Evolutionary conservation across 2,888 invertebrate species (phyloP), one percentile per base, ranked within the genome.

Genomic region (Lycia hirtaria): DNA sequence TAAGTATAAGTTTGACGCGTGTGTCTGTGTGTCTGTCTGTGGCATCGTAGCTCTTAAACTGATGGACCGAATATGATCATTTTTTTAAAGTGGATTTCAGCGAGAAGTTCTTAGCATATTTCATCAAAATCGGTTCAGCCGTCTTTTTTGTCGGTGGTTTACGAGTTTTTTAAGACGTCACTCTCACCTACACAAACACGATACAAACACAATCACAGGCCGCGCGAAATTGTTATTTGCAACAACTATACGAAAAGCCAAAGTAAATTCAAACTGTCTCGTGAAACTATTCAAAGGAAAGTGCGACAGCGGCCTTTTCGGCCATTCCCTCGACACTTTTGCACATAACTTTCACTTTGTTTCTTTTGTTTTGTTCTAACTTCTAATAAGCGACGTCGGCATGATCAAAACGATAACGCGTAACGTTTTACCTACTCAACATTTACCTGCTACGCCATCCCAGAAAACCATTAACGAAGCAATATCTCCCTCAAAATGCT

Each of bases 401-500:
- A 15, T 24, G 26, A 55, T 33, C 20, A 48, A 22, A 53, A 48
- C 41, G 40, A 24, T 41, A 28, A 48, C 41, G 26, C 19, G 24
- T 35, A 33, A 48, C 37, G 30, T 24, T 12, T 10, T 32, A 19
- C 17, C 22, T 12, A 40, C 44, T 56, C 32, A 48, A 47, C 52
- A 52, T 56, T 60, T 44, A 60, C 50, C 54, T 62, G 62, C 57
- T 56, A 52, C 41, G 45, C 47, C 17, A 33, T 49, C 35, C 40
- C 52, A 50, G 56, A 50, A 60, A 65, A 49, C 56, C 60, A 64
- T 65, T 64, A 62, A 60, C 58, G 53, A 51, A 49, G 57, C 55
- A 49, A 67, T 60, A 62, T 65, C 62, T 62, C 65, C 66, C 67
- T 65, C 59, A 67, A 69, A 51, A 69, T 66, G 70, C 56, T 61